Base-by-base conservation (phyloP, 2,888 invertebrate species). In the Spilosoma lubricipeda region DNA sequence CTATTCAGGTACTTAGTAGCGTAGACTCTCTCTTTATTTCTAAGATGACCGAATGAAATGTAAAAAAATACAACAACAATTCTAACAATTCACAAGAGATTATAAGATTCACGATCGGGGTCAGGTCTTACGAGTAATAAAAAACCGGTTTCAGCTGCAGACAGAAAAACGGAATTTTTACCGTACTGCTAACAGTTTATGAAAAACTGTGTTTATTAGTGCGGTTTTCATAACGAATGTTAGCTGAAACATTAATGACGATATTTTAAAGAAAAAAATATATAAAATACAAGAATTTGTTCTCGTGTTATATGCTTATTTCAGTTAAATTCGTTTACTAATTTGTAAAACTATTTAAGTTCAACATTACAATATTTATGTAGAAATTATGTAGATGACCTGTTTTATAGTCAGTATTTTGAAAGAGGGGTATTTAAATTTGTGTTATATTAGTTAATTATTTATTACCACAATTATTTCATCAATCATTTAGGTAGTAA, bases 81-180 rank as follows among this genome's bases (percentile, higher is more conserved):
- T 69, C 69, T 64, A 66, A 67, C 69, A 39, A 66, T 74, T 75
- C 56, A 76, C 65, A 74, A n/a, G 30, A 69, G 70, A 79, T 33
- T 42, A 74, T 63, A 36, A 56, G 65, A 66, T 52, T 72, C 52
- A 72, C 39, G 71, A 56, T 67, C 30, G 52, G 20, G 20, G 45
- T 23, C 39, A 13, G 8, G 52, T 66, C 45, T 67, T 59, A 23
- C 33, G 18, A 63, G 63, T 39, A 30, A 68, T 56, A 75, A 76
- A n/a, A 75, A 76, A 83, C 78, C 67, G 48, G 80, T 76, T 67
- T 75, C 33, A 48, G 63, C 66, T 33, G 63, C 36, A 39, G 63
- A 45, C 59, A 67, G 36, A 66, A 65, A 73, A 79, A 72, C 68
- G 73, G 69, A n/a, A 59, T 66, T 73, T 73, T 36, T 68, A 68